Percentiles rank a stretch among this genome's conserved stretches.
Evolutionary conservation across 2,888 invertebrate genomes (phyloP).

Genomic region (Alentia gelatinosa): DNA sequence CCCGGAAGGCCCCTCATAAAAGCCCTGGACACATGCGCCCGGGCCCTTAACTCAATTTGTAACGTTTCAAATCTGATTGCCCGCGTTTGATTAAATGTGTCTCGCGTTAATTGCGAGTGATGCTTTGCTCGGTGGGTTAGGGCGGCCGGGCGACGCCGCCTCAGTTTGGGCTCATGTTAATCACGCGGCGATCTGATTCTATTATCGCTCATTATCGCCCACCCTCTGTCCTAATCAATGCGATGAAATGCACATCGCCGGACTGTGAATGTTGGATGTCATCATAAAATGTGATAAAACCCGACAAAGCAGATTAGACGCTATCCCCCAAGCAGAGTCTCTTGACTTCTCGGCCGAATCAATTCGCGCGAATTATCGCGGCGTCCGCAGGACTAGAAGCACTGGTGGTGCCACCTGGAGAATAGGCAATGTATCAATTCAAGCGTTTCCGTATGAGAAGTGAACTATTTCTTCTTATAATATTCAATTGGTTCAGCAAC

Average conservation of each 20-base stretch:
- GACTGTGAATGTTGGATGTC: slow-evolving; percentile 48
- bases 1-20: slow-evolving; percentile 16
- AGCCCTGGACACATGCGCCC: not conserved
- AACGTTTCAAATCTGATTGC: slow-evolving; percentile 54
- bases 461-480: too few relatives aligned
- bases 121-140: slow-evolving; percentile 40
- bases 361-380: not conserved
- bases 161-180: slow-evolving; percentile 37
- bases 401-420: not conserved
- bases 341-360: slow-evolving; percentile 21
- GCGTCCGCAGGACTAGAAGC: not conserved
- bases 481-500: too few relatives aligned
- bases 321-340: not conserved
- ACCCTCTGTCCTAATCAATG: slow-evolving; percentile 46
- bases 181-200: slow-evolving; percentile 27
- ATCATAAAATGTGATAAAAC: slow-evolving; percentile 52
- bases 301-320: slow-evolving; percentile 23
- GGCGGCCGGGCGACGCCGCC: not conserved
- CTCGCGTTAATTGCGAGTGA: slow-evolving; percentile 46
- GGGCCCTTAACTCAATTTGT: slow-evolving; percentile 37
- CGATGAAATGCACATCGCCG: slow-evolving; percentile 11
- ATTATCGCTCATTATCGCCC: slow-evolving; percentile 25
- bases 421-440: too few relatives aligned
- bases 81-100: slow-evolving; percentile 51
- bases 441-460: too few relatives aligned